Percentiles rank a stretch among this genome's conserved stretches.
Evolutionary conservation across 2,797 vertebrate species (phyloP).

Genomic region (Amblyopsis hoosieri): DNA sequence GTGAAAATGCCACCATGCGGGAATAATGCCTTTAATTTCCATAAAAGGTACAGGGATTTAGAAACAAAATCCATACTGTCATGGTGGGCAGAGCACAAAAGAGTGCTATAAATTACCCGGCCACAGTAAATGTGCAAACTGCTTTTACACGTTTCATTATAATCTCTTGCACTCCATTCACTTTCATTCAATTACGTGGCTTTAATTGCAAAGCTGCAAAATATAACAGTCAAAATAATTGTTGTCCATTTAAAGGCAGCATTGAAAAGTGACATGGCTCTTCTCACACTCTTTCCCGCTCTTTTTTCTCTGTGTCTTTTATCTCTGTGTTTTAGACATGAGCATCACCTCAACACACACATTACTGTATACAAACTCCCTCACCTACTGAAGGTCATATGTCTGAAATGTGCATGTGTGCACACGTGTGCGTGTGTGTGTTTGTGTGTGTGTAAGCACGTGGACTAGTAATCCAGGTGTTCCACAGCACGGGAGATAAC

Average conservation of each 20-base stretch:
- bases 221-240: slow-evolving; percentile 47
- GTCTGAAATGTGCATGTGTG: slow-evolving; percentile 33
- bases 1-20: no score
- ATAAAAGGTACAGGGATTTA: slow-evolving; percentile 47
- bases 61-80: slow-evolving; percentile 46
- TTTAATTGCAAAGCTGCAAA: slow-evolving; percentile 48
- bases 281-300: neutral
- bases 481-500: slow-evolving; percentile 60
- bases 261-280: slow-evolving; percentile 12
- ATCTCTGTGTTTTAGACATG: no score
- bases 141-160: slow-evolving; percentile 33
- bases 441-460: neutral
- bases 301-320: neutral
- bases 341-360: no score
- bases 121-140: slow-evolving; percentile 55
- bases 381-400: slow-evolving; percentile 26
- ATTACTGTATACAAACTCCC: neutral
- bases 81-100: slow-evolving; percentile 29
- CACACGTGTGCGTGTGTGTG: slow-evolving; percentile 11
- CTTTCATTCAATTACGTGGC: slow-evolving; percentile 50
- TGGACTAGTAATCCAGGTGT: slow-evolving; percentile 43
- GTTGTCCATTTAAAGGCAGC: slow-evolving; percentile 36
- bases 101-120: slow-evolving; percentile 56
- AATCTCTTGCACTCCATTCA: slow-evolving; percentile 45
- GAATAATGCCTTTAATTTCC: slow-evolving; percentile 42